Evolutionary conservation across 1,140 invertebrate species (phyloP).

Genomic region (Berghia stephanieae): DNA sequence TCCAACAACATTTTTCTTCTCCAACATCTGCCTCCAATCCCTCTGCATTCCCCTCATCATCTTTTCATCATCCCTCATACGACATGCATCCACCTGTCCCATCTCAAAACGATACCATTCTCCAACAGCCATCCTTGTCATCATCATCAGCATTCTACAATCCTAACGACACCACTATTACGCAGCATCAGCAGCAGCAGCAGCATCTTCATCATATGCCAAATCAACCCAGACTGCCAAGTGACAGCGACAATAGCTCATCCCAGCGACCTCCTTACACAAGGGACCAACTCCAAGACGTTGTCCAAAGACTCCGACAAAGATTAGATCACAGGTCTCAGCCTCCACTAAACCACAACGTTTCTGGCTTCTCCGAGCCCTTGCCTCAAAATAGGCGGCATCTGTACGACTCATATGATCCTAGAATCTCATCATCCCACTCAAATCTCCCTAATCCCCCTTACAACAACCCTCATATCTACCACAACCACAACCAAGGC

Average conservation of each 20-base stretch:
- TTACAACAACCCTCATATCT: not conserved
- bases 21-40: slow-evolving; percentile 1
- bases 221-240: slow-evolving; percentile 9
- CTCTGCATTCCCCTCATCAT: not conserved
- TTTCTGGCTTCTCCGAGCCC: slow-evolving; percentile 17
- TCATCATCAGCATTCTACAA: too few species aligned
- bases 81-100: slow-evolving; percentile 29
- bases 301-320: slow-evolving; percentile 64
- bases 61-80: slow-evolving; percentile 4
- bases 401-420: not conserved
- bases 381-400: not conserved
- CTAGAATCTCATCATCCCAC: too few species aligned
- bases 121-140: too few species aligned
- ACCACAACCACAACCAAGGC: not conserved
- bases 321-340: slow-evolving; percentile 41
- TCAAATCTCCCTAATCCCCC: slow-evolving; percentile 26
- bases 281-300: slow-evolving; percentile 65
- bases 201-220: slow-evolving; percentile 19
- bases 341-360: slow-evolving; percentile 3
- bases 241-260: slow-evolving; percentile 42
- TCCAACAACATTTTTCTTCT: not conserved
- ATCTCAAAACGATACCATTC: too few species aligned
- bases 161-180: too few species aligned
- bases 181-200: not conserved
- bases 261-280: slow-evolving; percentile 64